phyloP scores from a whole-genome alignment of 2,888 invertebrate genomes.

The Argyra leucocephala region DNA sequence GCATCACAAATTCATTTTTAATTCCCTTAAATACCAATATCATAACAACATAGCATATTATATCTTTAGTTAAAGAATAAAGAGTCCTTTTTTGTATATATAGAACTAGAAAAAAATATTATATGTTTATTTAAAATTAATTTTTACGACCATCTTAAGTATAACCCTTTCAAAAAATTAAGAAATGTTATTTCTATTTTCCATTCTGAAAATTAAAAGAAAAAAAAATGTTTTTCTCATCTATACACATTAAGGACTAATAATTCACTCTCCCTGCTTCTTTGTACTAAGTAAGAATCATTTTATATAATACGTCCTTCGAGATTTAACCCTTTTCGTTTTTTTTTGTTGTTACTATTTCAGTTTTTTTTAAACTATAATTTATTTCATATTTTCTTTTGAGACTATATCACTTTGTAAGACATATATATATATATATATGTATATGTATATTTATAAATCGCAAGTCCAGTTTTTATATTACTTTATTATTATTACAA shows the following conservation, averaged over 20 bases:
- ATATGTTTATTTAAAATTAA: conserved; percentile 2
- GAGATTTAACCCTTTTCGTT: not conserved
- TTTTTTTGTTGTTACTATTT: not conserved
- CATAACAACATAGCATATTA: not conserved
- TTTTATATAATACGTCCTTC: not conserved
- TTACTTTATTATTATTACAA: not conserved
- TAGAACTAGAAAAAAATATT: no score
- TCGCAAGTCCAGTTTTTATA: not conserved
- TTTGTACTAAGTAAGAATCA: not conserved
- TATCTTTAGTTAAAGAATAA: no score
- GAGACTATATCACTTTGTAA: no score
- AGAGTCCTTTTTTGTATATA: no score
- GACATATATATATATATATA: no score
- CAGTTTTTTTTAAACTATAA: no score
- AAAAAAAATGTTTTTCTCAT: not conserved
- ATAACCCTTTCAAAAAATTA: no score
- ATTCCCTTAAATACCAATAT: not conserved
- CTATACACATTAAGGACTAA: not conserved
- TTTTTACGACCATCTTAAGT: not conserved
- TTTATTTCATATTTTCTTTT: no score
- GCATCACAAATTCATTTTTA: not conserved
- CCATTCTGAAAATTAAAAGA: no score
- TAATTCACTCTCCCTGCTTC: not conserved
- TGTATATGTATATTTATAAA: not conserved
- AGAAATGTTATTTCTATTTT: no score